Conservation (phyloP, 2,888 invertebrate genomes). For the Balanococcus diminutus region DNA sequence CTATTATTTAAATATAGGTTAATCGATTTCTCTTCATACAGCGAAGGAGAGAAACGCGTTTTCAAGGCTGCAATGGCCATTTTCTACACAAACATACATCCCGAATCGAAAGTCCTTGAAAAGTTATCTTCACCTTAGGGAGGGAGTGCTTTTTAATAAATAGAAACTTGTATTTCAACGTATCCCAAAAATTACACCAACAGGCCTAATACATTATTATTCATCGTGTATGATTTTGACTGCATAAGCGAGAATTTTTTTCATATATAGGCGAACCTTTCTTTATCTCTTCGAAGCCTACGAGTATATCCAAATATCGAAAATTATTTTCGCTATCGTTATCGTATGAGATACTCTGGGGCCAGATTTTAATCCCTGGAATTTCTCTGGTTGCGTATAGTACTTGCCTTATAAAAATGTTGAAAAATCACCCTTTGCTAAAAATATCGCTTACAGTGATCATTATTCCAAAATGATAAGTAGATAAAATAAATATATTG, state of each 20-base stretch:
- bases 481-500: constrained; percentile 6
- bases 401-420: neutral
- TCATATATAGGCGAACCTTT: neutral
- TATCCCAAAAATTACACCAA: neutral
- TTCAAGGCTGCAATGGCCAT: constrained; percentile 43
- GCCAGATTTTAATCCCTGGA: neutral
- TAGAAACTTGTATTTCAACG: constrained; percentile 19
- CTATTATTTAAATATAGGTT: constrained; percentile 34
- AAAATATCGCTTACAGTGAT: neutral
- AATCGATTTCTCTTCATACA: constrained; percentile 19
- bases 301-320: neutral
- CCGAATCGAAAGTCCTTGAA: constrained; percentile 19
- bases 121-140: neutral
- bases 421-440: constrained; percentile 8
- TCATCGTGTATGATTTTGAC: too few relatives aligned
- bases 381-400: neutral
- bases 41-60: constrained; percentile 35
- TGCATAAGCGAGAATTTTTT: too few relatives aligned
- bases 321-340: constrained; percentile 6
- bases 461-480: constrained; percentile 5
- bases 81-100: neutral
- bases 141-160: constrained; percentile 19
- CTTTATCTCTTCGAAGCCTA: neutral
- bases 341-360: neutral
- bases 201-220: too few relatives aligned